Base-by-base conservation (phyloP, 2,113 vertebrate species). In the Potamarius usumacintae region DNA sequence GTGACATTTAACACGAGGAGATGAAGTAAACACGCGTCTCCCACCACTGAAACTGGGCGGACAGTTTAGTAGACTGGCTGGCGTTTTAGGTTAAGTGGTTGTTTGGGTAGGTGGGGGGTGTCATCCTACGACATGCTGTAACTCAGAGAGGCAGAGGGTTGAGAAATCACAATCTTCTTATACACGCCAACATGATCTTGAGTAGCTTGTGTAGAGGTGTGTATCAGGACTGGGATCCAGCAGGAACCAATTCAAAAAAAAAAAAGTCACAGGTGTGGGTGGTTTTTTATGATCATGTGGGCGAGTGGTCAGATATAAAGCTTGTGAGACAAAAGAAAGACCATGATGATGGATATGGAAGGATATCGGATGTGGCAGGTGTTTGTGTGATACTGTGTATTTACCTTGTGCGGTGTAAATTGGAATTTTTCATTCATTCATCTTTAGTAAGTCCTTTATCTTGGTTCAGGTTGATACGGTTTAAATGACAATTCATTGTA, bases 1-100 rank as follows among this genome's bases (percentile, higher is more conserved):
- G 79, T 88, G 87, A 90, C 88, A 85, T 90, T 90, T 90, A 89
- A 90, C 87, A 90, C 87, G 60, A 87, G 80, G 78, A 77, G 82
- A 86, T 85, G 89, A 85, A 89, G 83, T 85, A 90, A 90, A 89
- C 89, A 90, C 53, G 84, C 62, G 87, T 88, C 84, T 86, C 86
- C 55, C 84, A 86, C 84, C 78, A 88, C 50, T 85, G 82, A 88
- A 84, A 83, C 85, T 69, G 85, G 85, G 89, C 79, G 87, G 84
- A 88, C 87, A 86, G 84, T 86, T 90, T 78, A 86, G 74, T 77
- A 88, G 87, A 90, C 87, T 76, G 89, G 25, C 42, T 78, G 89
- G 87, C 82, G 82, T 89, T 90, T 88, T 85, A 84, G 82, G 82
- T 85, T 87, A 87, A 90, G 87, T 89, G 87, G 87, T 85, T 90